Evolutionary conservation across 1,140 invertebrate species (phyloP), one percentile per base, ranked within the genome.

Genomic region (Eupristina koningsbergeri): DNA sequence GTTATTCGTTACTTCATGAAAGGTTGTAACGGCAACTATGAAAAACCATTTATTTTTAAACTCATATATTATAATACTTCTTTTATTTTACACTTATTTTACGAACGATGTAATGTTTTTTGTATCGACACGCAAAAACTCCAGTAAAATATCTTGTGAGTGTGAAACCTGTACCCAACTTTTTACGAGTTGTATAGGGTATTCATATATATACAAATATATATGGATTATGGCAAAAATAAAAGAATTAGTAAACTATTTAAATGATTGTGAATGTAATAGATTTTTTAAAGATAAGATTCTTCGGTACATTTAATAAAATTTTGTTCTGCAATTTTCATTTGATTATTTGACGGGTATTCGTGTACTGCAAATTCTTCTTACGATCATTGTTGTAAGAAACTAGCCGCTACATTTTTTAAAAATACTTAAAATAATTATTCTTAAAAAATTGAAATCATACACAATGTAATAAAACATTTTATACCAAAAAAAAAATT

Each of bases 11-110:
- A 7, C 7, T 69, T 71, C 5, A n/a, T 0, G 9, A 71, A 71
- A 71, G 29, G n/a, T 11, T n/a, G 15, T 31, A 41, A n/a, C 22
- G 36, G 22, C 15, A 41, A 26, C 19, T 5, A 41, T 41, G 36
- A 36, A 71, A 71, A 0, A n/a, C 31, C 36, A 36, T 71, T 71
- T 41, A n/a, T 22, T 71, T 41, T n/a, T 41, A 71, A 71, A 11
- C 15, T 71, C 67, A 19, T 69, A 34, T 69, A 71, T 41, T 15
- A 71, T 71, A 71, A n/a, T n/a, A n/a, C n/a, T n/a, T n/a, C n/a
- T n/a, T n/a, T n/a, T 71, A 39, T 13, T 22, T 36, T n/a, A n/a
- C 67, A n/a, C 41, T 22, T 41, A 71, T n/a, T 71, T 71, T 41
- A 71, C 7, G 19, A 71, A 36, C 64, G 39, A 8, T 71, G 41